Evolutionary conservation across 2,888 invertebrate species (phyloP).

Genomic region (Acronicta aceris): DNA sequence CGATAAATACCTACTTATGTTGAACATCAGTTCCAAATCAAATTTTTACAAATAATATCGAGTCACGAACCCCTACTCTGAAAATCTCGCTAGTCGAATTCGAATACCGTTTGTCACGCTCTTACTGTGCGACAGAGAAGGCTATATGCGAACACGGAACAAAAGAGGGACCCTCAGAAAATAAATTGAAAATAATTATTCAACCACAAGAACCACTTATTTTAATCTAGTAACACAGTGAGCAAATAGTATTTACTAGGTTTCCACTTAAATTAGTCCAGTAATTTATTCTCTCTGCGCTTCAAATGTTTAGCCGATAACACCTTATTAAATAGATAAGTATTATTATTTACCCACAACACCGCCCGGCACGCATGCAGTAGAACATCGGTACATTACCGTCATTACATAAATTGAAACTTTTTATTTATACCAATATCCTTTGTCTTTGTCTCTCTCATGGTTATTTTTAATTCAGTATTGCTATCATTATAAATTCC

Average conservation of each 20-base stretch:
- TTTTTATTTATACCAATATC: conserved; percentile 25
- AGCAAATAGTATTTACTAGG: conserved; percentile 13
- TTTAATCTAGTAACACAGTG: conserved; percentile 25
- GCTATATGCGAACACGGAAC: conserved; percentile 60
- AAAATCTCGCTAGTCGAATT: conserved; percentile 60
- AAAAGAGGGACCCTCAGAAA: conserved; percentile 68
- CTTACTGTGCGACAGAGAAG: conserved; percentile 55
- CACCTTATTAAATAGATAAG: conserved; percentile 36
- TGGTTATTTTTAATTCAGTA: conserved; percentile 1
- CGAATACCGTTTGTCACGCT: conserved; percentile 59
- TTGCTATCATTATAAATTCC: neutral
- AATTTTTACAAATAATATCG: conserved; percentile 43
- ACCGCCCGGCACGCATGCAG: conserved; percentile 33
- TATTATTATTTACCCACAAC: conserved; percentile 32
- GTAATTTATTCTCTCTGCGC: conserved; percentile 20
- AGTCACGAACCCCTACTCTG: conserved; percentile 55
- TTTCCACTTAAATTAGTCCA: conserved; percentile 21
- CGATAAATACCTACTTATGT: conserved; percentile 17
- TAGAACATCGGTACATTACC: conserved; percentile 26
- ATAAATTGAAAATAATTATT: conserved; percentile 57
- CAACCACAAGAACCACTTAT: conserved; percentile 39
- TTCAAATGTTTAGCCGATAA: conserved; percentile 44
- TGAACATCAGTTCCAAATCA: conserved; percentile 34
- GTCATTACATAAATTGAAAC: conserved; percentile 24
- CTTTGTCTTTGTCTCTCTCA: conserved; percentile 42